A percentile compares a stretch with the other conserved stretches of the same genome.
Conservation (phyloP, 2,113 vertebrate species). For the Vimba vimba region DNA sequence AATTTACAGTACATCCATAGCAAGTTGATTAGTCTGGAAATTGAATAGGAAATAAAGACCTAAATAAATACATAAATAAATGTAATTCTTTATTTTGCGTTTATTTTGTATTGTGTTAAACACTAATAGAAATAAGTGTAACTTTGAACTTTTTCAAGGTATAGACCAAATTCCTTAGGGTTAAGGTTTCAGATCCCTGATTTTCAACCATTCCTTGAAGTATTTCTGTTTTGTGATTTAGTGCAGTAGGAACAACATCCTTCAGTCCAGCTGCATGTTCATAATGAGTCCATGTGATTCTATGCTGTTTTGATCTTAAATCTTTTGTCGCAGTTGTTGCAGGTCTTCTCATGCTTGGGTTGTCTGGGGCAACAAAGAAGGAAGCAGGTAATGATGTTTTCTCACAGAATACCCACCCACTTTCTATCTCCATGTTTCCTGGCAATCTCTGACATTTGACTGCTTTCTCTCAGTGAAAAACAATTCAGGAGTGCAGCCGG, state of each 20-base stretch:
- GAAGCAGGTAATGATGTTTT: conserved; percentile 85
- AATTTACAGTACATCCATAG: neutral
- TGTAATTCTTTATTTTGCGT: neutral
- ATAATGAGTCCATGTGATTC: neutral
- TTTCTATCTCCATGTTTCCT: neutral
- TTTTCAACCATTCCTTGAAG: neutral
- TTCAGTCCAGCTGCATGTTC: neutral
- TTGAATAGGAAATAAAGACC: neutral
- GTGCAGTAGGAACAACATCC: too few relatives aligned
- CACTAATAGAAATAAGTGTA: neutral
- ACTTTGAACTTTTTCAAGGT: neutral
- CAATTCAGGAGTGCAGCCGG: conserved; percentile 91
- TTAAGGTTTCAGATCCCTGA: neutral
- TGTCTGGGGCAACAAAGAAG: conserved; percentile 94
- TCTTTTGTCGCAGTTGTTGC: conserved; percentile 90
- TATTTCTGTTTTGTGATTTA: neutral
- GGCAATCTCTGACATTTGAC: conserved; percentile 15
- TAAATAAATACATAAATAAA: neutral
- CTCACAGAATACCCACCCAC: neutral
- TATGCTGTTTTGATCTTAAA: conserved; percentile 34
- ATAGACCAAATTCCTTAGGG: neutral
- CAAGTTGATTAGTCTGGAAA: neutral
- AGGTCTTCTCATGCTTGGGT: conserved; percentile 97
- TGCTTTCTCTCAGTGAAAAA: conserved; percentile 81
- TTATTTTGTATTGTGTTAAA: neutral